Conservation (phyloP, 2,113 vertebrate species). For the Eira barbara region DNA sequence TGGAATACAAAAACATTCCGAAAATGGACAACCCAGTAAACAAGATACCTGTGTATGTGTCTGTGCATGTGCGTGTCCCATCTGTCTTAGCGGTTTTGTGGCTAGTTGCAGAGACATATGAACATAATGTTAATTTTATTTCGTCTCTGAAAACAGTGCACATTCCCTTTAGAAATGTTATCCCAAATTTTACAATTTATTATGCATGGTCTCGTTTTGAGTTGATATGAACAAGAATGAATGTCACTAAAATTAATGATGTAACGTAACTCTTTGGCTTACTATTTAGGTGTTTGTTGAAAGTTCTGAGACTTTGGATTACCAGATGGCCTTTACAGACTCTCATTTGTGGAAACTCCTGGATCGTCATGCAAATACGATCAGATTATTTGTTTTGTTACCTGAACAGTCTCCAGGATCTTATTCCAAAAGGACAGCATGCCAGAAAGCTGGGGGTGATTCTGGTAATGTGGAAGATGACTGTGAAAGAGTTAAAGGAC, state of each 20-base stretch:
- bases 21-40: neutral
- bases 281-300: conserved; percentile 93
- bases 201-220: neutral
- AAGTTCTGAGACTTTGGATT: conserved; percentile 93
- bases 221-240: neutral
- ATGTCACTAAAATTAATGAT: neutral
- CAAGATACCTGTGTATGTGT: neutral
- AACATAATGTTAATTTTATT: conserved; percentile 33
- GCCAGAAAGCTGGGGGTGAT: conserved; percentile 87
- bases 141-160: neutral
- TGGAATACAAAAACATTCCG: neutral
- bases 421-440: conserved; percentile 86
- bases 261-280: neutral
- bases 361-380: conserved; percentile 98
- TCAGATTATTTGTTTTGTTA: conserved; percentile 92
- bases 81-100: conserved; percentile 14
- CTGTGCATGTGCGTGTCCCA: neutral
- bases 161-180: neutral
- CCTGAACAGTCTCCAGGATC: conserved; percentile 94
- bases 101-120: neutral
- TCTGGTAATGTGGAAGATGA: conserved; percentile 82
- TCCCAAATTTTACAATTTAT: neutral
- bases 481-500: conserved; percentile 88
- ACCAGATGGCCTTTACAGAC: conserved; percentile 91
- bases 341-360: conserved; percentile 96